Percentiles rank a stretch among this genome's conserved stretches.
Conservation (phyloP, 2,113 vertebrate species). For the Vulpes vulpes region DNA sequence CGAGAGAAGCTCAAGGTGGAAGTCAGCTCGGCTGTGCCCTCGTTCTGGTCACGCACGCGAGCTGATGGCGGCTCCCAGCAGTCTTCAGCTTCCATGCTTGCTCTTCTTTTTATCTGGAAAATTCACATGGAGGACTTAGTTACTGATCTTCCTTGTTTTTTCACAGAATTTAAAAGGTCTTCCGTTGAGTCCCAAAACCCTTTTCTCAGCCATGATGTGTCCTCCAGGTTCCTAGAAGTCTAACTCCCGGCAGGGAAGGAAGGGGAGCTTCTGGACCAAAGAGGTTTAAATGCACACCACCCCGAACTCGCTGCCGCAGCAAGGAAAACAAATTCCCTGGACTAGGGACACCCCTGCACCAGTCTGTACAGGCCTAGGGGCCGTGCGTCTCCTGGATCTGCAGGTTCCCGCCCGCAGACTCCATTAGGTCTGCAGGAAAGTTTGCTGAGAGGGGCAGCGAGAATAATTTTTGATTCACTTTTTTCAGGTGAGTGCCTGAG, state of each 20-base stretch:
- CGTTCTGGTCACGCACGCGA: accelerated
- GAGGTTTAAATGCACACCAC: not conserved
- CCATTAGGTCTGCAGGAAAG: not conserved
- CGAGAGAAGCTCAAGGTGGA: not conserved
- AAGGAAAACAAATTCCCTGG: too few relatives aligned
- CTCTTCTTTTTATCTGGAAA: not conserved
- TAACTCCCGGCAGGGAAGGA: accelerated
- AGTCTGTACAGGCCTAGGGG: not conserved
- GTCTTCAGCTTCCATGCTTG: not conserved
- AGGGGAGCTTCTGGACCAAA: not conserved
- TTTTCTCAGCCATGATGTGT: not conserved
- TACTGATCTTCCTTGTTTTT: not conserved
- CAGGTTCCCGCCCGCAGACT: not conserved
- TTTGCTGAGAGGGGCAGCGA: not conserved
- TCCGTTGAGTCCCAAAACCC: not conserved
- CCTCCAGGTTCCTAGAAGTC: not conserved
- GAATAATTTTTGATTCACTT: not conserved
- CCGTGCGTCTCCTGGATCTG: not conserved
- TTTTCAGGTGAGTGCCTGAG: not conserved
- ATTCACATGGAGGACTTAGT: not conserved
- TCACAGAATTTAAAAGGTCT: not conserved
- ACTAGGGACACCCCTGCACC: too few relatives aligned
- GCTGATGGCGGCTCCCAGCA: not conserved
- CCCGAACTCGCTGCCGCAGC: accelerated
- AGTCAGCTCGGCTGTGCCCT: accelerated